Evolutionary conservation across 2,113 vertebrate genomes (phyloP).

Genomic region (Numenius arquata): DNA sequence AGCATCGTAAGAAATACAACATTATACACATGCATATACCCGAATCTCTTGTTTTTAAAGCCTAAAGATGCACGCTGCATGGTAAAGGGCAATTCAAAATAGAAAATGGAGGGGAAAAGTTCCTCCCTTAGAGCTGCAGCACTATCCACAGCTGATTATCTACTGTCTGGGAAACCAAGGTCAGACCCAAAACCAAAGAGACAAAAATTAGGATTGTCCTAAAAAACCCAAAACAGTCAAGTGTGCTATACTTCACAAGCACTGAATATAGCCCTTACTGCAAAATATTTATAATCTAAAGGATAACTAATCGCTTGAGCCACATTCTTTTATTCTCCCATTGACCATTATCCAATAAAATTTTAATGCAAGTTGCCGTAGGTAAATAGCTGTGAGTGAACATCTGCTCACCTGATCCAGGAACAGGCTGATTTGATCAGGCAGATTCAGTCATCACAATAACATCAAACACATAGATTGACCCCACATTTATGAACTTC

Average conservation of each 20-base stretch:
- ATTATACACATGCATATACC: background rate
- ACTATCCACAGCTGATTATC: background rate
- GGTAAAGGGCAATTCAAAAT: background rate
- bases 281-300: background rate
- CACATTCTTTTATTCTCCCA: background rate
- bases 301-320: background rate
- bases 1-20: background rate
- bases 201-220: background rate
- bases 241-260: background rate
- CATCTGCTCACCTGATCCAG: background rate
- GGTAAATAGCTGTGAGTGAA: background rate
- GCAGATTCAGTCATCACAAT: background rate
- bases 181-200: background rate
- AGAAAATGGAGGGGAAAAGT: accelerated
- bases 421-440: background rate
- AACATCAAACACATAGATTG: background rate
- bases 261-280: background rate
- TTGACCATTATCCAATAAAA: background rate
- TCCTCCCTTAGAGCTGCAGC: background rate
- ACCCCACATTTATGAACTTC: background rate
- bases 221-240: background rate
- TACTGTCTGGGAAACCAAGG: background rate
- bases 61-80: background rate
- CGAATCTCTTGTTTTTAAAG: background rate
- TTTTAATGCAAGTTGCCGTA: background rate